Percentiles rank a stretch among this genome's conserved stretches.
phyloP scores from a whole-genome alignment of 2,797 vertebrate species.

The Girardinus metallicus region DNA sequence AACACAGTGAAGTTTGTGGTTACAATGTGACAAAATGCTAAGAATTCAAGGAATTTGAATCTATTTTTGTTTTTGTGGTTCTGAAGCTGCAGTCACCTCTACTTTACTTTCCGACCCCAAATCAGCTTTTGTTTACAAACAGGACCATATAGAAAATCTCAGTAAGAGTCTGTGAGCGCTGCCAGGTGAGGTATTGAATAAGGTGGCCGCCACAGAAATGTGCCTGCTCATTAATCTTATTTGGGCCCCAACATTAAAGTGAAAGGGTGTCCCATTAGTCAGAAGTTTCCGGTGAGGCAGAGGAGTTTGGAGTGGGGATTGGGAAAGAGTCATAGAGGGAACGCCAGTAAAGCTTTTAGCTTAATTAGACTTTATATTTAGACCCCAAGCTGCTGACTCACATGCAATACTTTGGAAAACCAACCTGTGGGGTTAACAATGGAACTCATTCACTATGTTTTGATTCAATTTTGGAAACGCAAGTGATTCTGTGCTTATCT shows the following conservation, averaged over 20 bases:
- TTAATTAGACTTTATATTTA: conserved; percentile 88
- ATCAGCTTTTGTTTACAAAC: conserved; percentile 70
- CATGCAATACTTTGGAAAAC: conserved; percentile 48
- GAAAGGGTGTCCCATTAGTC: conserved; percentile 76
- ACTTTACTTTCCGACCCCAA: not conserved
- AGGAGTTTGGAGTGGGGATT: conserved; percentile 75
- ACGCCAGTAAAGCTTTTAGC: conserved; percentile 89
- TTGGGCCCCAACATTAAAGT: conserved; percentile 72
- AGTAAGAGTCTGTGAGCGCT: conserved; percentile 60
- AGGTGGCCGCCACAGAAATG: conserved; percentile 59
- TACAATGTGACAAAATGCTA: not conserved
- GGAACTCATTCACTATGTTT: conserved; percentile 21
- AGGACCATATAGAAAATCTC: conserved; percentile 71
- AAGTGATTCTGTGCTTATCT: conserved; percentile 17
- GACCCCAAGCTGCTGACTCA: conserved; percentile 74
- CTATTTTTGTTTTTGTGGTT: not conserved
- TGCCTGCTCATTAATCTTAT: conserved; percentile 81
- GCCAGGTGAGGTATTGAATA: conserved; percentile 67
- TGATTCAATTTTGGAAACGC: conserved; percentile 35
- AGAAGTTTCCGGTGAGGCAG: conserved; percentile 68
- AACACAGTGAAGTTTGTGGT: not conserved
- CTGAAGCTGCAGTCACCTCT: not conserved
- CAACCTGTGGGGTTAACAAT: conserved; percentile 56
- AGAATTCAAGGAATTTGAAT: not conserved
- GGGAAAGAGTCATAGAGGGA: conserved; percentile 69